Percentiles rank a stretch among this genome's conserved stretches.
phyloP scores from a whole-genome alignment of 2,113 vertebrate species.

The Eurystomus gularis region DNA sequence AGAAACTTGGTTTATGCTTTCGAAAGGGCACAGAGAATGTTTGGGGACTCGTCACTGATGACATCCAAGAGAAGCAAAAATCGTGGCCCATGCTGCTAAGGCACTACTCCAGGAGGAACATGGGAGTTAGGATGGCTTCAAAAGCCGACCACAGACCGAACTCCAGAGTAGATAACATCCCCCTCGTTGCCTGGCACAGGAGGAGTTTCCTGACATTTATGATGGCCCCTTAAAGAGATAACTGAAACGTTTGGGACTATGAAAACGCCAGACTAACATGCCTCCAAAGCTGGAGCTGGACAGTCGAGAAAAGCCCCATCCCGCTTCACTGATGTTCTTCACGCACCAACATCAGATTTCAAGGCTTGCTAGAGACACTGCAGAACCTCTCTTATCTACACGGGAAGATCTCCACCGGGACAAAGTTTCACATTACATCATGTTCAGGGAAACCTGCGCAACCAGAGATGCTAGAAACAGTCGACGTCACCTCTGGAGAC shows the following conservation, averaged over 20 bases:
- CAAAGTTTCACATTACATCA: background rate
- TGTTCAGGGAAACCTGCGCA: background rate
- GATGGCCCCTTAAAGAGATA: background rate
- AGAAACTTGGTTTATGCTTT: background rate
- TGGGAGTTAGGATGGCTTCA: background rate
- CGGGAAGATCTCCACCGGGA: background rate
- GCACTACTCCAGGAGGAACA: background rate
- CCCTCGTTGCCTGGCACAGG: background rate
- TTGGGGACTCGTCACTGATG: background rate
- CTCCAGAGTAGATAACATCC: background rate
- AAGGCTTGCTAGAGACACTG: background rate
- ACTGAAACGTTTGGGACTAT: background rate
- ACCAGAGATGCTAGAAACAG: background rate
- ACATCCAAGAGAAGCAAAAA: background rate
- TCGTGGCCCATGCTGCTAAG: fast-evolving
- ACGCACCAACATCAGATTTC: no score
- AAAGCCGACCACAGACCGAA: no score
- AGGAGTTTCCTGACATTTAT: background rate
- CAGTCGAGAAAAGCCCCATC: background rate
- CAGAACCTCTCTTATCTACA: background rate
- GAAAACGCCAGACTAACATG: background rate
- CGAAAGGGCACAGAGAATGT: background rate
- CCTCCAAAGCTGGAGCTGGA: background rate
- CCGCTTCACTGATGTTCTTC: background rate
- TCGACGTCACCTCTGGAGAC: background rate